phyloP scores from a whole-genome alignment of 1,140 invertebrate species.

The Agrypnia vestita region DNA sequence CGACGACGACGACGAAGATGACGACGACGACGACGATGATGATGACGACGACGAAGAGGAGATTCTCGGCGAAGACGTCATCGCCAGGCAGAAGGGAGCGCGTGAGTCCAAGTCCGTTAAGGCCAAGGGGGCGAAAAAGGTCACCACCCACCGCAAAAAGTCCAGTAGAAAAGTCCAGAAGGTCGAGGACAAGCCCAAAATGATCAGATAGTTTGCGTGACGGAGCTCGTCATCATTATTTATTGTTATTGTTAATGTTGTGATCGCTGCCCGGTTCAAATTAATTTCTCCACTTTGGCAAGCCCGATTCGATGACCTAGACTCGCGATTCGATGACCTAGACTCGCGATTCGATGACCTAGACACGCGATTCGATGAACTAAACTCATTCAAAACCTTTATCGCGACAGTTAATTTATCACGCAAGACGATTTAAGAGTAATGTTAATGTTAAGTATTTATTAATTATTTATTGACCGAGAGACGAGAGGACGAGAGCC shows the following conservation, averaged over 20 bases:
- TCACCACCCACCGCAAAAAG: conserved; percentile 67
- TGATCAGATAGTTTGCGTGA: conserved; percentile 69
- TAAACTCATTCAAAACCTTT: too few species aligned
- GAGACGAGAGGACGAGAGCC: conserved; percentile 21
- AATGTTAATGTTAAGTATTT: conserved; percentile 49
- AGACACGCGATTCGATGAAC: too few species aligned
- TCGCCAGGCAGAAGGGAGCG: conserved; percentile 77
- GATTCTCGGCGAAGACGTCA: conserved; percentile 78
- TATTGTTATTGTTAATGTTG: too few species aligned
- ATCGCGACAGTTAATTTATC: conserved; percentile 6
- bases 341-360: too few species aligned
- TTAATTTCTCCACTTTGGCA: too few species aligned
- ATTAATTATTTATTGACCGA: conserved; percentile 57
- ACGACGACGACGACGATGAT: conserved; percentile 77
- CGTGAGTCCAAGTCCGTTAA: conserved; percentile 85
- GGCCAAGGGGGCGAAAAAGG: conserved; percentile 72
- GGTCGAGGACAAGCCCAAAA: conserved; percentile 69
- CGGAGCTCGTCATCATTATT: too few species aligned
- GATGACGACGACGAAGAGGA: conserved; percentile 76
- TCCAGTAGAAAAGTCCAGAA: conserved; percentile 66
- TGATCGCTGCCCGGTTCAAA: too few species aligned
- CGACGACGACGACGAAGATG: conserved; percentile 76
- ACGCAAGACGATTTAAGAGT: too few species aligned
- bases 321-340: too few species aligned
- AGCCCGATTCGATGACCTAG: too few species aligned